Evolutionary conservation across 1,140 invertebrate species (phyloP).

Genomic region (Drosophila kikkawai): DNA sequence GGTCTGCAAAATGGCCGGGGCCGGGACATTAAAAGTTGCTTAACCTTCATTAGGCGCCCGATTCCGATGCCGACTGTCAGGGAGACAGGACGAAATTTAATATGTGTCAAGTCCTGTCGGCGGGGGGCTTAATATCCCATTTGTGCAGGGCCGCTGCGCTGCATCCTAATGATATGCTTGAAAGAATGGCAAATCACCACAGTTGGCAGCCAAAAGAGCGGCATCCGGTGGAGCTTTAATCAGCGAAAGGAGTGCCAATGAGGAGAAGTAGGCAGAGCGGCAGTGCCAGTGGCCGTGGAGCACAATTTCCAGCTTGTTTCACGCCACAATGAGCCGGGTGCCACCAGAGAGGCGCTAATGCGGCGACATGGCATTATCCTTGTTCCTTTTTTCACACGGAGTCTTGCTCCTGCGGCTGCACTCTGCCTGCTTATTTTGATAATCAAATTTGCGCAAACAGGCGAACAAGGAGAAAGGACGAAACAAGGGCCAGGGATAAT

Average conservation of each 20-base stretch:
- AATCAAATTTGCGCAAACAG: slow-evolving; percentile 83
- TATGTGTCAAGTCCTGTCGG: slow-evolving; percentile 63
- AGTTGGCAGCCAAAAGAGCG: slow-evolving; percentile 58
- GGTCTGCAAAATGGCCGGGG: slow-evolving; percentile 74
- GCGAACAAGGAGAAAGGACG: slow-evolving; percentile 35
- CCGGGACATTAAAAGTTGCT: slow-evolving; percentile 78
- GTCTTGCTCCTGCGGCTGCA: slow-evolving; percentile 7
- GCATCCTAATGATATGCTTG: slow-evolving; percentile 75
- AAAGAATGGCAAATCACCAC: slow-evolving; percentile 76
- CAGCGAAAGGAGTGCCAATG: slow-evolving; percentile 11
- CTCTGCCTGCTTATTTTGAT: slow-evolving; percentile 64
- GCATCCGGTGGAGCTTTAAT: slow-evolving; percentile 55
- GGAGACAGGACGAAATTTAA: slow-evolving; percentile 70
- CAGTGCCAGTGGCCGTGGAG: slow-evolving; percentile 32
- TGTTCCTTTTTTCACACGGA: slow-evolving; percentile 4
- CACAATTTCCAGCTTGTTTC: slow-evolving; percentile 74
- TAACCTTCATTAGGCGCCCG: slow-evolving; percentile 77
- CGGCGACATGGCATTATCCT: slow-evolving; percentile 74
- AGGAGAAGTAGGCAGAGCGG: not conserved
- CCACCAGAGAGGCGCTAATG: slow-evolving; percentile 55
- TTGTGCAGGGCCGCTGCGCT: slow-evolving; percentile 63
- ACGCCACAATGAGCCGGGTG: slow-evolving; percentile 37
- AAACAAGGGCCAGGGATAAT: slow-evolving; percentile 36
- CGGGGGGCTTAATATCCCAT: slow-evolving; percentile 74
- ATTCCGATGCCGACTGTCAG: slow-evolving; percentile 47